phyloP scores from a whole-genome alignment of 2,888 invertebrate genomes.

The Conistra vaccinii region DNA sequence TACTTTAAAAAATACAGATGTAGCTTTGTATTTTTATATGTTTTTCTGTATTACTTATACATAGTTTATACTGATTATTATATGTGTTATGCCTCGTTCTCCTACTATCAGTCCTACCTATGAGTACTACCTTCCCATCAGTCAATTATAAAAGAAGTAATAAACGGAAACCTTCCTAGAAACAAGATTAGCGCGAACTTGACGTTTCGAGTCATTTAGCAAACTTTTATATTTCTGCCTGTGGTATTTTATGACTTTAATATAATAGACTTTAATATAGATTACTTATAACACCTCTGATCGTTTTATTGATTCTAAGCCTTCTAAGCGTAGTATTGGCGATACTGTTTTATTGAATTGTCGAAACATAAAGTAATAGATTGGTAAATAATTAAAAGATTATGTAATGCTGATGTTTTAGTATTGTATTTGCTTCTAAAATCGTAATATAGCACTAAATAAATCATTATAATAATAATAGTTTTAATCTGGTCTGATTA shows the following conservation, averaged over 20 bases:
- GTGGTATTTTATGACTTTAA: neutral
- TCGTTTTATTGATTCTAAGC: conserved; percentile 23
- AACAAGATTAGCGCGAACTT: conserved; percentile 10
- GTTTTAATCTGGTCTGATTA: neutral
- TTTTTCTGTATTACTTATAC: neutral
- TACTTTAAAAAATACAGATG: too few relatives aligned
- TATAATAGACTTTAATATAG: conserved; percentile 1
- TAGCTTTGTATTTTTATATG: neutral
- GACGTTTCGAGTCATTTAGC: neutral
- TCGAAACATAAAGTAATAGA: neutral
- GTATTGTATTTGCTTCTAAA: neutral
- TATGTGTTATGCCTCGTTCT: neutral
- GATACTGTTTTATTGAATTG: conserved; percentile 22
- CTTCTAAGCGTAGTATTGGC: conserved; percentile 9
- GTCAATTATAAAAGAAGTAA: neutral
- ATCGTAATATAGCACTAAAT: conserved; percentile 3
- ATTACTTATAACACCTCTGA: neutral
- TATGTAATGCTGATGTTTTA: neutral
- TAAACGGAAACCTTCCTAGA: conserved; percentile 18
- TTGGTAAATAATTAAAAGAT: conserved; percentile 11
- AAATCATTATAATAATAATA: neutral
- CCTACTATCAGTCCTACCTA: neutral
- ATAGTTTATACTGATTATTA: neutral
- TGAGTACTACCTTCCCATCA: neutral
- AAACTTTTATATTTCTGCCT: neutral